Evolutionary conservation across 2,888 invertebrate genomes (phyloP).

Genomic region (Meandrusa payeni): DNA sequence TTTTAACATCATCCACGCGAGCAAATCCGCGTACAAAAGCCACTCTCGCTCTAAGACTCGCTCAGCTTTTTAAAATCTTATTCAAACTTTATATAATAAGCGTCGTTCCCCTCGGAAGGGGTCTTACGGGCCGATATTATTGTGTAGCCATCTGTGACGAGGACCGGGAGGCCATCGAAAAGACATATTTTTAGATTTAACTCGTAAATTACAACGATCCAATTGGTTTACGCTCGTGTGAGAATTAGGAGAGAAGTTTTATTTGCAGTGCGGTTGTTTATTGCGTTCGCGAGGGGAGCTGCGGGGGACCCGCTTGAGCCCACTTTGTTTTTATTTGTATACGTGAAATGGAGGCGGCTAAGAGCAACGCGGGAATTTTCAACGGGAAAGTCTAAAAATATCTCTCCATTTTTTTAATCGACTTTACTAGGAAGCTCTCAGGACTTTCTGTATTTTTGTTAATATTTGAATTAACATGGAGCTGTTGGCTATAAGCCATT

Average conservation of each 20-base stretch:
- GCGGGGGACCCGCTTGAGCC: slow-evolving; percentile 16
- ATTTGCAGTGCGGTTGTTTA: slow-evolving; percentile 68
- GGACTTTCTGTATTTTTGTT: too few relatives aligned
- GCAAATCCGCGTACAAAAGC: slow-evolving; percentile 32
- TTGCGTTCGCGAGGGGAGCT: slow-evolving; percentile 26
- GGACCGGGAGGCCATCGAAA: slow-evolving; percentile 63
- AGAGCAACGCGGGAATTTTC: slow-evolving; percentile 1
- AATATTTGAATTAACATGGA: too few relatives aligned
- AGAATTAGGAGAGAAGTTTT: slow-evolving; percentile 65
- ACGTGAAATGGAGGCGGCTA: slow-evolving; percentile 12
- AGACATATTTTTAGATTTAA: slow-evolving; percentile 80
- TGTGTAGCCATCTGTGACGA: slow-evolving; percentile 79
- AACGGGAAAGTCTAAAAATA: too few relatives aligned
- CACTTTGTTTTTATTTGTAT: slow-evolving; percentile 22
- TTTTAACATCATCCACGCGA: slow-evolving; percentile 24
- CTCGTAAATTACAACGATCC: slow-evolving; percentile 76
- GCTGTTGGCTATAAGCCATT: too few relatives aligned
- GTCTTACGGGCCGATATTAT: slow-evolving; percentile 63
- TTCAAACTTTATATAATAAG: slow-evolving; percentile 79
- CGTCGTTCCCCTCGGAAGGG: slow-evolving; percentile 63
- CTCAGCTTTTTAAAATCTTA: slow-evolving; percentile 77
- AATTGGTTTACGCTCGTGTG: slow-evolving; percentile 78
- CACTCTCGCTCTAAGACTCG: slow-evolving; percentile 52
- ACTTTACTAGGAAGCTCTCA: too few relatives aligned
- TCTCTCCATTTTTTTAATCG: too few relatives aligned